Conservation (phyloP, 2,113 vertebrate genomes). For the Aptenodytes patagonicus region DNA sequence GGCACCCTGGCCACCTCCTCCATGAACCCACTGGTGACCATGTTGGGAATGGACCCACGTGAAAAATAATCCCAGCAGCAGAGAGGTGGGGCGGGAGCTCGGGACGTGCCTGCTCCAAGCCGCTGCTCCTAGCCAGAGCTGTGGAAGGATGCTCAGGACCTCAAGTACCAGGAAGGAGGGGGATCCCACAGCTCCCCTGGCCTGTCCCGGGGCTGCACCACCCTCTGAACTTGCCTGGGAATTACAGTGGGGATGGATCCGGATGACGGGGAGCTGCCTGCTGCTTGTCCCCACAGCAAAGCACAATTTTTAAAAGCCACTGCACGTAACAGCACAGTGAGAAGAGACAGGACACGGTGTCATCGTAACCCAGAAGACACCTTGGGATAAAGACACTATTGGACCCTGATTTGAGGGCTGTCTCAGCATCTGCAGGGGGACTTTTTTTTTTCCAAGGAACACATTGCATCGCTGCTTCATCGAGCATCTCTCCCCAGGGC, state of each 20-base stretch:
- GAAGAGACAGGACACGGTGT: background rate
- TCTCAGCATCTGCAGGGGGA: background rate
- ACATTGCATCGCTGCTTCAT: rapidly evolving
- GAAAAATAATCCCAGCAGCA: background rate
- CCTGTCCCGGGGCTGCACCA: background rate
- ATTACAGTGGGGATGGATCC: background rate
- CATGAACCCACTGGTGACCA: background rate
- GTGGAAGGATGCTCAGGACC: background rate
- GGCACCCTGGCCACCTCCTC: background rate
- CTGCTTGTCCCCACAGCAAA: background rate
- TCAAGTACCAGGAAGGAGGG: background rate
- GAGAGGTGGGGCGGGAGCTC: rapidly evolving
- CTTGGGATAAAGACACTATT: rapidly evolving
- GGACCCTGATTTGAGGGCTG: background rate
- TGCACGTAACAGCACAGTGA: rapidly evolving
- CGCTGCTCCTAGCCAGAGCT: background rate
- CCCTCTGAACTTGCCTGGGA: background rate
- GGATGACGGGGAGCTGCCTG: rapidly evolving
- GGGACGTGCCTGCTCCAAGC: background rate
- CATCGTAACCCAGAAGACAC: background rate
- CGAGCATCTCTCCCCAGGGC: too few species aligned
- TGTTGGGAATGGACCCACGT: rapidly evolving
- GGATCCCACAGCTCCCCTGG: background rate
- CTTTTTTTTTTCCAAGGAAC: background rate
- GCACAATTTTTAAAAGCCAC: background rate